Evolutionary conservation across 1,140 invertebrate genomes (phyloP).

Genomic region (Onthophagus taurus): DNA sequence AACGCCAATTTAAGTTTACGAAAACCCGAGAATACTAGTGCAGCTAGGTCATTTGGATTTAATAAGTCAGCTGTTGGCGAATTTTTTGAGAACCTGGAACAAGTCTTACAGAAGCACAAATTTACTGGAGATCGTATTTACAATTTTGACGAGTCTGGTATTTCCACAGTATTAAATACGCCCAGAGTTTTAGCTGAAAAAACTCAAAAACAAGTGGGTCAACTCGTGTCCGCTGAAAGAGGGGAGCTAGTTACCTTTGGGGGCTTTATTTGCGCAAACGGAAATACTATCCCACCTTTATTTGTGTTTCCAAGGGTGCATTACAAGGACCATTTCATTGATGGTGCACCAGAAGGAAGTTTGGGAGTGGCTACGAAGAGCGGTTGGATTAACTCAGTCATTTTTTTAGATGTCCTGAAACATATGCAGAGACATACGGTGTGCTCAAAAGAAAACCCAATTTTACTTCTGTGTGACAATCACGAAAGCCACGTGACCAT

Average conservation of each 20-base stretch:
- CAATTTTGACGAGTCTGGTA: slow-evolving; percentile 33
- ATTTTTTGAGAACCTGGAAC: slow-evolving; percentile 35
- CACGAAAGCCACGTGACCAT: neutral
- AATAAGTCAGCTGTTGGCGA: slow-evolving; percentile 26
- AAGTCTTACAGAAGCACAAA: slow-evolving; percentile 12
- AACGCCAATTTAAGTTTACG: slow-evolving; percentile 33
- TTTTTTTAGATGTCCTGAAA: slow-evolving; percentile 11
- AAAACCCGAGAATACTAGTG: slow-evolving; percentile 36
- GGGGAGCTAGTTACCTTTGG: too few species aligned
- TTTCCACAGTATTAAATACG: slow-evolving; percentile 33
- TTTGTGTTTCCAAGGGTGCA: slow-evolving; percentile 32
- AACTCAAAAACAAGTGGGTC: slow-evolving; percentile 35
- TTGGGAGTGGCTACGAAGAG: slow-evolving; percentile 15
- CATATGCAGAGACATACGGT: slow-evolving; percentile 9
- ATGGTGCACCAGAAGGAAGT: slow-evolving; percentile 24
- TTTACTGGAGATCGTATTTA: slow-evolving; percentile 21
- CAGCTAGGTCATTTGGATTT: slow-evolving; percentile 29
- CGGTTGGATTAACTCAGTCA: slow-evolving; percentile 6
- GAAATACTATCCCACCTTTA: slow-evolving; percentile 30
- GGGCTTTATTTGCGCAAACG: too few species aligned
- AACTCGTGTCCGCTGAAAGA: too few species aligned
- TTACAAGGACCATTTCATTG: slow-evolving; percentile 29
- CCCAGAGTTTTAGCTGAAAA: slow-evolving; percentile 29
- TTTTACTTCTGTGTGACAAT: slow-evolving; percentile 17
- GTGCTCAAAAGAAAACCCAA: neutral